Evolutionary conservation across 2,113 vertebrate genomes (phyloP).

Genomic region (Tragelaphus strepsiceros): DNA sequence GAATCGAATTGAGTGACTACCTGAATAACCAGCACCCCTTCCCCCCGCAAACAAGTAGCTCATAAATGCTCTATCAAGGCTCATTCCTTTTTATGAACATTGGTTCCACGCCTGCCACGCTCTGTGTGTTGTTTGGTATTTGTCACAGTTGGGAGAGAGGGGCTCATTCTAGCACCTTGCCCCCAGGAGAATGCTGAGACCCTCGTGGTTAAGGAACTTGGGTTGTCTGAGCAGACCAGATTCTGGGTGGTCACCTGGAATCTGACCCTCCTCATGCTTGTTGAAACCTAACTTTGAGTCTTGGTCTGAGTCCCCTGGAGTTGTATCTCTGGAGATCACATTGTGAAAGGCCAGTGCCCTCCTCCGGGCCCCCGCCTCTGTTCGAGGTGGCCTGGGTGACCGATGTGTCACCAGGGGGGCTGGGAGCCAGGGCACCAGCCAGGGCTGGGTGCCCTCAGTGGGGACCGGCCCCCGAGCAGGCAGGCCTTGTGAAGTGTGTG

Average conservation of each 20-base stretch:
- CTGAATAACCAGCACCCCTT: background rate
- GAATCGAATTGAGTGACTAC: background rate
- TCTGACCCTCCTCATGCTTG: background rate
- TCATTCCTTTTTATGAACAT: background rate
- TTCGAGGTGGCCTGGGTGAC: background rate
- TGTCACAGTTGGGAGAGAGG: background rate
- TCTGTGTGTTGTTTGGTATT: background rate
- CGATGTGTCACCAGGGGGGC: fast-evolving
- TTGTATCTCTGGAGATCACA: background rate
- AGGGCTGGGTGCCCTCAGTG: background rate
- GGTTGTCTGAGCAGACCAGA: background rate
- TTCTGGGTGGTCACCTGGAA: background rate
- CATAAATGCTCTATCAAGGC: background rate
- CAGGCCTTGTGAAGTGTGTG: background rate
- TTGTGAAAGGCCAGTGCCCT: background rate
- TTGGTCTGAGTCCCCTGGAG: background rate
- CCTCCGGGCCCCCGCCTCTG: background rate
- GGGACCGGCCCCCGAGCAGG: background rate
- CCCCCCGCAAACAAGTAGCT: background rate
- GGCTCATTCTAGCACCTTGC: background rate
- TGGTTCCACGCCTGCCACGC: background rate
- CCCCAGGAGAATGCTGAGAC: background rate
- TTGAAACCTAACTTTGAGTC: background rate
- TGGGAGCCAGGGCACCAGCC: background rate
- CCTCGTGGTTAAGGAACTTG: background rate